Evolutionary conservation across 1,140 invertebrate species (phyloP).

Genomic region (Odontomachus brunneus): DNA sequence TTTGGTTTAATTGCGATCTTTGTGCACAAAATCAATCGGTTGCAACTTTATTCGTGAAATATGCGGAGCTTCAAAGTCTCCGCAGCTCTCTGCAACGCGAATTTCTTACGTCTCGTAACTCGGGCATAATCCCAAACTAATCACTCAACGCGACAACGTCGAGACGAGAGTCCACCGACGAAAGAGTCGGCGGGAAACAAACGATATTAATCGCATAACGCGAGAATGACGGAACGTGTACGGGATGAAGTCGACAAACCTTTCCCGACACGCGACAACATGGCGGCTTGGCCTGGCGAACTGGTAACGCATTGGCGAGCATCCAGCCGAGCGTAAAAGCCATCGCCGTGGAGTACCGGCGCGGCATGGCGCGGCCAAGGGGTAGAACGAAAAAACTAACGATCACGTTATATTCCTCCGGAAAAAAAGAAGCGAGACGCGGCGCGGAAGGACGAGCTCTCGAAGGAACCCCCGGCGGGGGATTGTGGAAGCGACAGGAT

Average conservation of each 20-base stretch:
- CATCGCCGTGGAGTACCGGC: constrained; percentile 7
- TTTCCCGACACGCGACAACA: constrained; percentile 32
- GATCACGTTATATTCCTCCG: constrained; percentile 53
- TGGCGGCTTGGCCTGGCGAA: constrained; percentile 18
- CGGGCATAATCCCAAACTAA: too few relatives aligned
- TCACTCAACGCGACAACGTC: too few relatives aligned
- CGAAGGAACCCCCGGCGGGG: constrained; percentile 40
- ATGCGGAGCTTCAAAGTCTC: too few relatives aligned
- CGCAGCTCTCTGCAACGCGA: too few relatives aligned
- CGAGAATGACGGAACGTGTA: too few relatives aligned
- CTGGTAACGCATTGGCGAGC: constrained; percentile 43
- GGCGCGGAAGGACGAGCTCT: constrained; percentile 35
- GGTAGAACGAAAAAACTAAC: constrained; percentile 52
- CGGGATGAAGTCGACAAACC: neutral
- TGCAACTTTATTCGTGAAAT: too few relatives aligned
- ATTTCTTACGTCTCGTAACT: too few relatives aligned
- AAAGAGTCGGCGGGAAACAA: too few relatives aligned
- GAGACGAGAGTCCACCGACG: too few relatives aligned
- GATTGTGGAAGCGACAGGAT: constrained; percentile 43
- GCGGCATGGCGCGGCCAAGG: neutral
- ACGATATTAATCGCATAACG: too few relatives aligned
- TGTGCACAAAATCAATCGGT: too few relatives aligned
- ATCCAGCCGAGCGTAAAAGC: constrained; percentile 31
- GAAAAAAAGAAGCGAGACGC: constrained; percentile 35
- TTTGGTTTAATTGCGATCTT: too few relatives aligned